Evolutionary conservation across 2,888 invertebrate species (phyloP).

Genomic region (Acholoe squamosa): DNA sequence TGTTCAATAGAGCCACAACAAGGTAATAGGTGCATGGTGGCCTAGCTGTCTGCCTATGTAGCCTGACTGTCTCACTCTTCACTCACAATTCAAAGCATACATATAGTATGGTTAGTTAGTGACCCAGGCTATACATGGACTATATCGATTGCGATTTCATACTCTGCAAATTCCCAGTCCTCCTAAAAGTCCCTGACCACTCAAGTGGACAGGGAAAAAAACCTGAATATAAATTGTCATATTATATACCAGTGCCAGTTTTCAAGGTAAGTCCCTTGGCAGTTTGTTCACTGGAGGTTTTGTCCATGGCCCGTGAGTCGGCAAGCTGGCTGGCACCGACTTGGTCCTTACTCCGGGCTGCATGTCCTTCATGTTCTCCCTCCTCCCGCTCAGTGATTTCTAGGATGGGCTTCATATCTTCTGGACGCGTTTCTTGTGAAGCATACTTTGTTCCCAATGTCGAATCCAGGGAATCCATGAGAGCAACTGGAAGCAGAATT

Average conservation of each 20-base stretch:
- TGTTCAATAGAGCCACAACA: no score
- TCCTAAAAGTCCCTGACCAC: no score
- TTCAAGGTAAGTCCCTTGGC: conserved; percentile 69
- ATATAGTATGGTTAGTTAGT: no score
- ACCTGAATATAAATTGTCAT: no score
- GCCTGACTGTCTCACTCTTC: no score
- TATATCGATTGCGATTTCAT: no score
- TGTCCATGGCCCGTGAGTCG: conserved; percentile 34
- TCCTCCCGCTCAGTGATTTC: conserved; percentile 64
- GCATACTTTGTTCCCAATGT: conserved; percentile 77
- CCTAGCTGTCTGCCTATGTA: no score
- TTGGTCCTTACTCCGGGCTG: neutral
- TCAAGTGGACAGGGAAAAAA: no score
- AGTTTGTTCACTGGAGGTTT: conserved; percentile 28
- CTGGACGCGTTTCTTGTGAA: conserved; percentile 57
- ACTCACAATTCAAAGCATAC: no score
- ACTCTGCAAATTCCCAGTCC: no score
- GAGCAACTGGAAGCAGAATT: conserved; percentile 73
- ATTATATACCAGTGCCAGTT: conserved; percentile 71
- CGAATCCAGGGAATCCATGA: conserved; percentile 80
- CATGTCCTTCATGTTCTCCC: neutral
- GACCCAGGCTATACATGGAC: no score
- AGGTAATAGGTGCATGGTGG: no score
- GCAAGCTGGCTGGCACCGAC: conserved; percentile 40
- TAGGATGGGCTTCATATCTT: conserved; percentile 67